Evolutionary conservation across 2,113 vertebrate genomes (phyloP).

Genomic region (Actenoides lindsayi): DNA sequence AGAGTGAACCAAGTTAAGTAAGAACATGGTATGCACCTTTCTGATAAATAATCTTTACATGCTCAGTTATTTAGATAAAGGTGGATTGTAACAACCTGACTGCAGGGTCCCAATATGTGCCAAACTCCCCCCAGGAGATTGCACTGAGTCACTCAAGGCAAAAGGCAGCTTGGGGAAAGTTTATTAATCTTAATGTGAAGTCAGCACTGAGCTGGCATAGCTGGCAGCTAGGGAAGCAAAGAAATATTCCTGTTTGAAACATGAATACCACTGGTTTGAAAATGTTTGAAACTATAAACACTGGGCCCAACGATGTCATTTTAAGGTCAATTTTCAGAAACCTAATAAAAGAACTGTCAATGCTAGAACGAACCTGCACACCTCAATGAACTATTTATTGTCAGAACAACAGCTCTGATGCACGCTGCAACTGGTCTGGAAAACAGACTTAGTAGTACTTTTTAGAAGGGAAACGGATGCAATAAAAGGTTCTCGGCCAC

Average conservation of each 20-base stretch:
- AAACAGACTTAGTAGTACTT: slow-evolving; percentile 17
- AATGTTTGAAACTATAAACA: not conserved
- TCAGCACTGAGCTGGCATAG: not conserved
- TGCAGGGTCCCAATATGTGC: not conserved
- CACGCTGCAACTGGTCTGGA: not conserved
- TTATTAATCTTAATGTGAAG: not conserved
- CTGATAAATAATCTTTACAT: not conserved
- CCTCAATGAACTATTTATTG: not conserved
- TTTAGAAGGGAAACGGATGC: not conserved
- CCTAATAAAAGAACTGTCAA: not conserved
- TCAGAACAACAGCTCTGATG: slow-evolving; percentile 5
- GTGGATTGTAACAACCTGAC: not conserved
- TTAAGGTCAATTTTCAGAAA: slow-evolving; percentile 23
- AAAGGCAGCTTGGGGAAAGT: not conserved
- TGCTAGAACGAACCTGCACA: not conserved
- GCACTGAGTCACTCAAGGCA: not conserved
- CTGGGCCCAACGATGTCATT: not conserved
- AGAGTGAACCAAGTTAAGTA: not conserved
- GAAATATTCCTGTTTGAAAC: not conserved
- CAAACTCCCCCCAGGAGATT: not conserved
- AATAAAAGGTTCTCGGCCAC: slow-evolving; percentile 22
- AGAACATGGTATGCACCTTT: not conserved
- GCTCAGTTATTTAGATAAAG: not conserved
- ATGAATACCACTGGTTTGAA: not conserved
- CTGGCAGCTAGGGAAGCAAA: not conserved